Percentiles rank a stretch among this genome's conserved stretches.
These are phyloP conservation scores for Lutjanus campechanus DNA, from an alignment of 2,797 vertebrate genomes.

Conservation along the genomic window DNA sequence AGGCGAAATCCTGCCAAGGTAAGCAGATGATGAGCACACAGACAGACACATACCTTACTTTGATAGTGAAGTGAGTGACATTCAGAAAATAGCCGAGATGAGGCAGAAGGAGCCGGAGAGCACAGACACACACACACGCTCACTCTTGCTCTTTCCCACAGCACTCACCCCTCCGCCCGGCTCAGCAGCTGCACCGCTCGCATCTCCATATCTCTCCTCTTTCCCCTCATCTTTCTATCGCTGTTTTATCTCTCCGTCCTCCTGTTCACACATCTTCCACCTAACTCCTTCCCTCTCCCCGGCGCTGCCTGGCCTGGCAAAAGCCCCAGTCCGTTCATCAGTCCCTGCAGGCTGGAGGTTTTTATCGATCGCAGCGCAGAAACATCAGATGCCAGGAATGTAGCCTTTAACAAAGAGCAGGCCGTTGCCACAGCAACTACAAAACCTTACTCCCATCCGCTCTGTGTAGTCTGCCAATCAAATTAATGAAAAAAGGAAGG, in stretches of 20 bases:
- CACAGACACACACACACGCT: constrained; percentile 7
- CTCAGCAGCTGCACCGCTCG: constrained; percentile 58
- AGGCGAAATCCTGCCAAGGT: constrained; percentile 53
- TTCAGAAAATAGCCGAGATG: constrained; percentile 70
- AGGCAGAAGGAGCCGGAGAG: constrained; percentile 49
- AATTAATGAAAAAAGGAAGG: constrained; percentile 78
- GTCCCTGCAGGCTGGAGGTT: constrained; percentile 72
- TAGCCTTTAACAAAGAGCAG: constrained; percentile 85
- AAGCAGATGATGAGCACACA: constrained; percentile 61
- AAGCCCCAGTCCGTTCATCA: constrained; percentile 70
- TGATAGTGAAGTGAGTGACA: constrained; percentile 71
- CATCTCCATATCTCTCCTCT: constrained; percentile 57
- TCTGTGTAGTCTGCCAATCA: constrained; percentile 83
- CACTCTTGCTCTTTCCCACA: constrained; percentile 39
- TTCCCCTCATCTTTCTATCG: constrained; percentile 36
- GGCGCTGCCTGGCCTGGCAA: constrained; percentile 64
- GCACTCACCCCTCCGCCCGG: constrained; percentile 64
- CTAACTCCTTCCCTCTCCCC: constrained; percentile 57
- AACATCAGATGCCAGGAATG: constrained; percentile 85
- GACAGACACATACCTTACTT: constrained; percentile 61
- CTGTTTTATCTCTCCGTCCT: constrained; percentile 62
- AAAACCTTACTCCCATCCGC: constrained; percentile 82
- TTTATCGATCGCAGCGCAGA: constrained; percentile 81
- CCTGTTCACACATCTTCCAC: constrained; percentile 63
- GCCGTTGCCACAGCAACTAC: constrained; percentile 87